Base-by-base conservation (phyloP, 2,797 vertebrate species). In the Pangasius krempfi region DNA sequence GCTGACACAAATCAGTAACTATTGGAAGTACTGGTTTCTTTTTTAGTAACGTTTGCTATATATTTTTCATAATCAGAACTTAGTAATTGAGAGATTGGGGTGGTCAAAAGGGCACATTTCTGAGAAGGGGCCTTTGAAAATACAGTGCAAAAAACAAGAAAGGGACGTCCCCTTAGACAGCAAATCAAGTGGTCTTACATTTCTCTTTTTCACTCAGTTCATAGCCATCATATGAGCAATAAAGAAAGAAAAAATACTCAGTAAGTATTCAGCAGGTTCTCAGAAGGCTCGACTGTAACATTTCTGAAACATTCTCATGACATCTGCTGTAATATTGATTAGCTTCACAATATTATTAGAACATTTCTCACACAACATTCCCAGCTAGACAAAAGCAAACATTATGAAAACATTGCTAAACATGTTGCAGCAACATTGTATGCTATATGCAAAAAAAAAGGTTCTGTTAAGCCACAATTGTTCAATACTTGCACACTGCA, bases 131-230 rank as follows among this genome's bases (percentile, higher is more conserved):
- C 33, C 20, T 81, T 50, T 37, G 40, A 62, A 52, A 47, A 44
- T 40, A 58, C 6, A 89, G 14, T 50, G 37, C 13, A 47, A 37
- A 33, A 52, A 72, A n/a, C n/a, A n/a, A n/a, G n/a, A n/a, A n/a
- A 50, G 78, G 89, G 87, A 92, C 83, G 47, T 88, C 81, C 89
- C 87, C 85, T 81, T 58, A 40, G 9, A 87, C 7, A 72, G 25
- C 73, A 78, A 83, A 70, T 81, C 33, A 76, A 22, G 78, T 76
- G 60, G 84, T n/a, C 52, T 86, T 27, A 70, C 62, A 10, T 83
- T 75, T 54, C 72, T 89, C 50, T 22, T 70, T 44, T 6, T 64
- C 33, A 70, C 62, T 85, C 40, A 75, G 8, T 73, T 86, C 44
- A 54, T 52, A 22, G 30, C 68, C 25, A 33, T 58, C 2, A 13